Base-by-base conservation (phyloP, 1,140 invertebrate genomes). In the Oncopeltus fasciatus region DNA sequence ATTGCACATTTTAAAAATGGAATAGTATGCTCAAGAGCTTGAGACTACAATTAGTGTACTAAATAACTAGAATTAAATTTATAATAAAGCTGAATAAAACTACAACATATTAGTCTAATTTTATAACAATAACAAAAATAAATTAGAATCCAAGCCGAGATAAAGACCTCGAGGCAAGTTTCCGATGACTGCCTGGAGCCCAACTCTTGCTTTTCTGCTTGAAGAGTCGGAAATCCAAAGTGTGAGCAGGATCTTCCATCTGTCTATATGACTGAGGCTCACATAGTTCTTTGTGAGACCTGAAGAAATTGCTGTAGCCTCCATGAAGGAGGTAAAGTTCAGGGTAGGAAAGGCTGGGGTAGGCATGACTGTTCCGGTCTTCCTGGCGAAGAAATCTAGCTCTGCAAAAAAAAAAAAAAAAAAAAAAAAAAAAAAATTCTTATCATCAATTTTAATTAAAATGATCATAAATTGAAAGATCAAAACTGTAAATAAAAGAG, bases 261-360 rank as follows among this genome's bases (percentile, higher is more conserved):
- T 84, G 83, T 44, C 80, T 77, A 68, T 94, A 94, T 0, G 80
- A 77, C 21, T 80, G 74, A 0, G 90, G 90, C 33, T 81, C 77
- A 75, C 94, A 98, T 21, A 90, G 74, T 0, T 80, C 75, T n/a
- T 77, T 74, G 67, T 84, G 81, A 0, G 79, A 74, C 64, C 82
- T 77, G 72, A 81, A 97, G 75, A 99, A 99, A 31, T 81, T 80
- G 67, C 92, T 86, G 76, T 99, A 99, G 2, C 96, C 96, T 0
- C 92, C 91, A 69, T 95, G 85, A 5, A 99, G 78, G 0, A 99
- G 74, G 72, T 99, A 99, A 9, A 97, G 75, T 73, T 99, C 96
- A 12, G 95, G 95, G 77, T 95, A 96, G 69, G 88, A 78, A 0
- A 99, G 76, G 0, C 80, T 76, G 0, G 96, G 96, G 74, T 99